A percentile compares a stretch with the other conserved stretches of the same genome.
Evolutionary conservation across 2,888 invertebrate species (phyloP).

Genomic region (Hirudinaria manillensis): DNA sequence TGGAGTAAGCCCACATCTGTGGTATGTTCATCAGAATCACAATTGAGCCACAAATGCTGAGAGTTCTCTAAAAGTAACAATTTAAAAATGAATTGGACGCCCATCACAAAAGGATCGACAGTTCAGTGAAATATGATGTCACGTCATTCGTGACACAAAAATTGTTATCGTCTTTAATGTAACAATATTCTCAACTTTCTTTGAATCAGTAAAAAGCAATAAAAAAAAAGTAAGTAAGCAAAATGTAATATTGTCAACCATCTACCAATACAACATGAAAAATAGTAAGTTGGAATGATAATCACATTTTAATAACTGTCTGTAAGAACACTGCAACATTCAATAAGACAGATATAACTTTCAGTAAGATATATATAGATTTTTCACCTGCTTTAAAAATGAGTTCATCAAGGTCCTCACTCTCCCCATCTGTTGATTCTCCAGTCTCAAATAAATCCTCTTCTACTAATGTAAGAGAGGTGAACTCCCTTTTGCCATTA

Average conservation of each 20-base stretch:
- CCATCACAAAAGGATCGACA: no score
- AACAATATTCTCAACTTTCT: no score
- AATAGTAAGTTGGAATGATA: no score
- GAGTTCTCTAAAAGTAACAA: constrained; percentile 17
- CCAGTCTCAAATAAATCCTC: constrained; percentile 20
- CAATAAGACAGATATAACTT: neutral
- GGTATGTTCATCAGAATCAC: neutral
- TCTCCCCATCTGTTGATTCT: constrained; percentile 21
- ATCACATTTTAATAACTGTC: neutral
- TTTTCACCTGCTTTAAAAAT: constrained; percentile 5
- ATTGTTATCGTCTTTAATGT: no score
- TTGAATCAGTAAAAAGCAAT: no score
- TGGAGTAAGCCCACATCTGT: neutral
- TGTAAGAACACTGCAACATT: neutral
- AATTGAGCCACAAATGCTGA: constrained; percentile 21
- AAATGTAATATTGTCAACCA: no score
- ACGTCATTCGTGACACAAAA: no score
- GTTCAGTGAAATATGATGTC: no score
- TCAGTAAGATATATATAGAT: neutral
- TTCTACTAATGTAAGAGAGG: neutral
- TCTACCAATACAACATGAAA: no score
- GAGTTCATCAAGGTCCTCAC: constrained; percentile 22
- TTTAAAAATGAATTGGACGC: no score
- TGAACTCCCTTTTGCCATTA: neutral
- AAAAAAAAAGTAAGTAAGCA: no score